phyloP scores from a whole-genome alignment of 2,888 invertebrate species.

The Artemia sinica region DNA sequence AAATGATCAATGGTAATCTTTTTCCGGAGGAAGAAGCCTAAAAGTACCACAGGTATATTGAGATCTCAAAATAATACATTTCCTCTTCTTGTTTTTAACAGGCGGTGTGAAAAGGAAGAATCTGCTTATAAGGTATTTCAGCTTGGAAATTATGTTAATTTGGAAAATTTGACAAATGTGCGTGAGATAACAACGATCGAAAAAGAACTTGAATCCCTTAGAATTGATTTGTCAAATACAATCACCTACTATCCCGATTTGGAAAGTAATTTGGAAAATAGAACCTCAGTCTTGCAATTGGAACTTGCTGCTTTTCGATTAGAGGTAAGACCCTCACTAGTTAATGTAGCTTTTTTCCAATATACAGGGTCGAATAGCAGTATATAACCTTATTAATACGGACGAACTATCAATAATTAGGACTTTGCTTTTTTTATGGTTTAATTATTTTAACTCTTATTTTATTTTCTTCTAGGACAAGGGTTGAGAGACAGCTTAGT shows the following conservation, averaged over 20 bases:
- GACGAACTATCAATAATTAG: too few relatives aligned
- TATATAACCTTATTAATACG: too few relatives aligned
- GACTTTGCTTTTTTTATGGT: too few relatives aligned
- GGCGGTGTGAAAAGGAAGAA: not conserved
- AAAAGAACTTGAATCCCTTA: not conserved
- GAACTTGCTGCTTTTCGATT: not conserved
- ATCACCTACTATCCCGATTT: not conserved
- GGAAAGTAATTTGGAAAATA: not conserved
- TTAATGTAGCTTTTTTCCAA: too few relatives aligned
- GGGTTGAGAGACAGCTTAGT: too few relatives aligned
- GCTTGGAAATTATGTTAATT: not conserved
- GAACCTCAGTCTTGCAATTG: not conserved
- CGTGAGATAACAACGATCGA: not conserved
- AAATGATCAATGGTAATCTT: too few relatives aligned
- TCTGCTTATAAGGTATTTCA: not conserved
- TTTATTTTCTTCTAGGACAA: too few relatives aligned
- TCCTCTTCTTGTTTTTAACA: not conserved
- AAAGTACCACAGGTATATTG: too few relatives aligned
- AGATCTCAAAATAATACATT: too few relatives aligned
- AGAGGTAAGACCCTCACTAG: not conserved
- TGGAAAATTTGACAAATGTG: not conserved
- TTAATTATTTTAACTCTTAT: too few relatives aligned
- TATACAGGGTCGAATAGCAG: too few relatives aligned
- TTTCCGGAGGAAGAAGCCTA: too few relatives aligned
- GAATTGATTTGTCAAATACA: not conserved